These are phyloP conservation scores for Sitophilus oryzae DNA, from an alignment of 1,140 invertebrate species.

Conservation along the genomic window DNA sequence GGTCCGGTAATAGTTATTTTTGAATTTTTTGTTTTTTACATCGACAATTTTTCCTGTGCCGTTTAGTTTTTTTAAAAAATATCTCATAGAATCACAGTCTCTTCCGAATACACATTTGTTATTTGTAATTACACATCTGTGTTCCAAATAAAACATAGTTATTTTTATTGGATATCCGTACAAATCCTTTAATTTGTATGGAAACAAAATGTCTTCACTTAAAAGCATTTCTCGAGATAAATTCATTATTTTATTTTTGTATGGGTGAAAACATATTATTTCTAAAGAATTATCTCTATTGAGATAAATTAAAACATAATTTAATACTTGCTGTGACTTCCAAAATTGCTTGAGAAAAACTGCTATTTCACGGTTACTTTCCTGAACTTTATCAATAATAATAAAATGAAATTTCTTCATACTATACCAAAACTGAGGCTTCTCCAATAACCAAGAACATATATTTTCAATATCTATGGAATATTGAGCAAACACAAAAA, in stretches of 20 bases:
- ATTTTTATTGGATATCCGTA: background rate
- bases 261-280: background rate
- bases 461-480: too few relatives aligned
- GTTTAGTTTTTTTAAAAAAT: background rate
- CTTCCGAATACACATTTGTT: background rate
- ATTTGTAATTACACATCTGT: background rate
- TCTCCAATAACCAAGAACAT: too few relatives aligned
- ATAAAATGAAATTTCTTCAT: too few relatives aligned
- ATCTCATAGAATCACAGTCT: background rate
- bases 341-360: too few relatives aligned
- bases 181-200: background rate
- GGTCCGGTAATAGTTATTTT: too few relatives aligned
- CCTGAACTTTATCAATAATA: too few relatives aligned
- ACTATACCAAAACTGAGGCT: too few relatives aligned
- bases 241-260: background rate
- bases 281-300: background rate
- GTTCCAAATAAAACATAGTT: background rate
- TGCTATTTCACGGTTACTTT: too few relatives aligned
- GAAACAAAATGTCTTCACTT: background rate
- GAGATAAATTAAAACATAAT: background rate
- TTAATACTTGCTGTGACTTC: background rate
- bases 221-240: background rate
- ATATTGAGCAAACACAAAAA: too few relatives aligned
- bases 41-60: too few relatives aligned
- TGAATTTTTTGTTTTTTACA: too few relatives aligned